These are phyloP conservation scores for Halichoerus grypus DNA, from an alignment of 2,113 vertebrate species.

Conservation along the genomic window DNA sequence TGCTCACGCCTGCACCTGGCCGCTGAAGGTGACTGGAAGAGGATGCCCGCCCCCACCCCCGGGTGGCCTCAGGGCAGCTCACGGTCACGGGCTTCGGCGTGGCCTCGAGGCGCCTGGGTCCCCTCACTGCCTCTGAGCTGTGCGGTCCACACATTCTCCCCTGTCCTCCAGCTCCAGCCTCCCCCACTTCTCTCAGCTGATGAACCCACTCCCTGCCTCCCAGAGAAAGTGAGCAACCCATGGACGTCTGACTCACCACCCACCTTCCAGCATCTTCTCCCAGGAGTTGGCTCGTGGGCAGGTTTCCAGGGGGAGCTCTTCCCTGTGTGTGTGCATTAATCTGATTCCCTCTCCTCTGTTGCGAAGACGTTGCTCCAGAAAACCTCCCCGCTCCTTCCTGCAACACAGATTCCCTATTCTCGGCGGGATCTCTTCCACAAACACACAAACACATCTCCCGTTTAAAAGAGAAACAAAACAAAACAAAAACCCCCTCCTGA, in stretches of 20 bases:
- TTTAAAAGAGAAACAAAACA: not conserved
- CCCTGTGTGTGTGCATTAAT: not conserved
- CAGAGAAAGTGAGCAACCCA: not conserved
- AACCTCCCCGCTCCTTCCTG: not conserved
- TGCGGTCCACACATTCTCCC: not conserved
- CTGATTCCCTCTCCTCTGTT: not conserved
- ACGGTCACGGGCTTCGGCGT: not conserved
- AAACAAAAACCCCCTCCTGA: not conserved
- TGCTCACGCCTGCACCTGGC: not conserved
- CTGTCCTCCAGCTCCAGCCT: not conserved
- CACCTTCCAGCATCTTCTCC: not conserved
- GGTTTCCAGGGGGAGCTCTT: not conserved
- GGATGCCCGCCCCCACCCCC: not conserved
- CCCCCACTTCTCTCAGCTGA: not conserved
- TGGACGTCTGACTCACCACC: not conserved
- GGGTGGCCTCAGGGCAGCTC: not conserved
- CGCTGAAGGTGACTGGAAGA: no score
- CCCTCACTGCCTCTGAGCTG: not conserved
- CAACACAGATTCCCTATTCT: not conserved
- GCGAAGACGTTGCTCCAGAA: not conserved
- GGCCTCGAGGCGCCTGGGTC: not conserved
- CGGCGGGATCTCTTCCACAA: not conserved
- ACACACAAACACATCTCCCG: not conserved
- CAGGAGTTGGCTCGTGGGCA: accelerated
- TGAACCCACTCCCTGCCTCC: not conserved